Evolutionary conservation across 2,113 vertebrate genomes (phyloP).

Genomic region (Ammodytes dubius): DNA sequence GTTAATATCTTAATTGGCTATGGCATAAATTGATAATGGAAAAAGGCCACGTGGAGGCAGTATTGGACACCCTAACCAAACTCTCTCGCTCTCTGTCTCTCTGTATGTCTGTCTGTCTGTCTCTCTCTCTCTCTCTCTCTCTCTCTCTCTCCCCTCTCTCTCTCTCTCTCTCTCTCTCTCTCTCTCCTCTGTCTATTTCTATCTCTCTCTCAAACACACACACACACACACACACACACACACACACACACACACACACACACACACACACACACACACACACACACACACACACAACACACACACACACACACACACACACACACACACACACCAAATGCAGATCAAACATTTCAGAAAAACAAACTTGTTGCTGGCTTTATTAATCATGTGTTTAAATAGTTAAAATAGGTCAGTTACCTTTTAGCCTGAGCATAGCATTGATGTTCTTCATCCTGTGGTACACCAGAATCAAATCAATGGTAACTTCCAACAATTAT

Average conservation of each 20-base stretch:
- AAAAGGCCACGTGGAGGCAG: conserved; percentile 53
- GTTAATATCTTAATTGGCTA: no score
- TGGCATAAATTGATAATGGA: neutral
- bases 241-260: conserved; percentile 7
- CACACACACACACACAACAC: neutral
- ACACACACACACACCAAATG: neutral
- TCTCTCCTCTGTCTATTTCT: no score
- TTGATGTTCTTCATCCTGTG: neutral
- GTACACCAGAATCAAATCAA: neutral
- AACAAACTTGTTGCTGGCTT: neutral
- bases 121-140: neutral
- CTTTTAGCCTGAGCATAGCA: neutral
- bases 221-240: conserved; percentile 9
- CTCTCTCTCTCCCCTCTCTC: neutral
- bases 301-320: neutral
- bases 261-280: neutral
- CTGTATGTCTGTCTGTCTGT: neutral
- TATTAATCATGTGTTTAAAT: neutral
- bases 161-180: neutral
- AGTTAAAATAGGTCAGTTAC: neutral
- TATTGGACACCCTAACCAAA: conserved; percentile 6
- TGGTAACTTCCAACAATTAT: neutral
- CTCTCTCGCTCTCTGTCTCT: neutral
- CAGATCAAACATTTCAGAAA: neutral
- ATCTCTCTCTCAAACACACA: neutral